Conservation (phyloP, 2,888 invertebrate species). For the Drosophila multiciliata region DNA sequence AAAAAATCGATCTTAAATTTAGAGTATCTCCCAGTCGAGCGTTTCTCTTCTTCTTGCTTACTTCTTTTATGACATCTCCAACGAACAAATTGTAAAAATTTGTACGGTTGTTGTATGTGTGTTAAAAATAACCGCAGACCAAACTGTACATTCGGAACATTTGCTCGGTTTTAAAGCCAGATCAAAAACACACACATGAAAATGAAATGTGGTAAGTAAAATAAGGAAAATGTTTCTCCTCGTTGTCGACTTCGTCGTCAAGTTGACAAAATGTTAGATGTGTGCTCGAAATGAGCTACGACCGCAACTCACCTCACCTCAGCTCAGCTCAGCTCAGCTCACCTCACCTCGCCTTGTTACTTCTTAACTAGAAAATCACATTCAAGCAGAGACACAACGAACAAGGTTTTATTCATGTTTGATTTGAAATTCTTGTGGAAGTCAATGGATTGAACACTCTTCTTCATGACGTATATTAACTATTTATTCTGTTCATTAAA, state of each 20-base stretch:
- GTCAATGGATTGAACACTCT: neutral
- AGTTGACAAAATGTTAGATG: slow-evolving; percentile 43
- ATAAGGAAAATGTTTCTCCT: slow-evolving; percentile 16
- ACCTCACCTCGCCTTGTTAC: too few relatives aligned
- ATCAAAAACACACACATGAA: slow-evolving; percentile 10
- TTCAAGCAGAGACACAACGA: neutral
- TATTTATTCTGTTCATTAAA: slow-evolving; percentile 66
- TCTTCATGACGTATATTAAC: slow-evolving; percentile 30
- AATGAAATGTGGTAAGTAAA: slow-evolving; percentile 25
- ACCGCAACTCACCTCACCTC: neutral
- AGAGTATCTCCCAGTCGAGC: neutral
- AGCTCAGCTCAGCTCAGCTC: neutral
- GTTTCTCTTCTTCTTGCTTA: neutral
- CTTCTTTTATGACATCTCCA: neutral
- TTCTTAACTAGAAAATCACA: neutral
- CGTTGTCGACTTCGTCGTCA: slow-evolving; percentile 33
- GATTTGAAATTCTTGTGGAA: slow-evolving; percentile 14
- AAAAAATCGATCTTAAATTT: neutral
- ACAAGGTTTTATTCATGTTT: slow-evolving; percentile 8
- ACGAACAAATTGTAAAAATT: neutral
- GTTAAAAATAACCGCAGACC: neutral
- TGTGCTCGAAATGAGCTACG: slow-evolving; percentile 11
- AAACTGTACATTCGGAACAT: neutral
- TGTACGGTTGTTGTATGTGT: neutral
- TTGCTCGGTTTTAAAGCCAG: neutral